These are phyloP conservation scores for Arothron firmamentum DNA, from an alignment of 2,113 vertebrate genomes.

Conservation along the genomic window DNA sequence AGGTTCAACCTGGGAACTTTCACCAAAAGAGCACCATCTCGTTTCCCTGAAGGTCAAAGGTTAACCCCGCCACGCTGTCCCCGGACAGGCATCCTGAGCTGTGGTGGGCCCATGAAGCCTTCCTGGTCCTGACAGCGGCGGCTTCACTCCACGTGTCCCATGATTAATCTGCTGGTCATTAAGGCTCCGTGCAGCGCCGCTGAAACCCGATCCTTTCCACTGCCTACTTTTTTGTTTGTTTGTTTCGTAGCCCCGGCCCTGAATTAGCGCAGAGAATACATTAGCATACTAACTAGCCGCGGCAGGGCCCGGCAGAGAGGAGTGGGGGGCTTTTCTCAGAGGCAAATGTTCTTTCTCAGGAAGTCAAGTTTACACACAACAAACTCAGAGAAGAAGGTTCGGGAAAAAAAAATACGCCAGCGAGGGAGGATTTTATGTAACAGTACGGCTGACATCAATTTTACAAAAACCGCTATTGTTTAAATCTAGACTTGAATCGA, in stretches of 20 bases:
- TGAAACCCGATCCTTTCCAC: conserved; percentile 54
- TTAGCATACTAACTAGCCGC: conserved; percentile 66
- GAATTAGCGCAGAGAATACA: conserved; percentile 61
- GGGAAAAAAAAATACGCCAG: background rate
- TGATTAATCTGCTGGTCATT: conserved; percentile 62
- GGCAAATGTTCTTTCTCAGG: conserved; percentile 18
- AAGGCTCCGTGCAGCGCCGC: conserved; percentile 26
- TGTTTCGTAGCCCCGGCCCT: conserved; percentile 35
- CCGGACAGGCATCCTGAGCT: no score
- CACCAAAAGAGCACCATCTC: no score
- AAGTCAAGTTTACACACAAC: conserved; percentile 17
- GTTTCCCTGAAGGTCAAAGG: no score
- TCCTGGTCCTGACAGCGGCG: background rate
- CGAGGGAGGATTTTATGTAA: background rate
- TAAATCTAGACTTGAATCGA: background rate
- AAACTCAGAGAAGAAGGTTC: background rate
- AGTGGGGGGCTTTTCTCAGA: conserved; percentile 30
- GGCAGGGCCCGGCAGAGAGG: conserved; percentile 21
- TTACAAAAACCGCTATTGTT: background rate
- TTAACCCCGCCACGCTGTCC: no score
- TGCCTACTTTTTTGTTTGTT: conserved; percentile 52
- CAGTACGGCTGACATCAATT: background rate
- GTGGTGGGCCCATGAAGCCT: background rate
- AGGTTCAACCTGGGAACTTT: no score
- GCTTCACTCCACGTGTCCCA: conserved; percentile 45